A percentile compares a stretch with the other conserved stretches of the same genome.
Evolutionary conservation across 2,113 vertebrate genomes (phyloP).

Genomic region (Tor tambroides): DNA sequence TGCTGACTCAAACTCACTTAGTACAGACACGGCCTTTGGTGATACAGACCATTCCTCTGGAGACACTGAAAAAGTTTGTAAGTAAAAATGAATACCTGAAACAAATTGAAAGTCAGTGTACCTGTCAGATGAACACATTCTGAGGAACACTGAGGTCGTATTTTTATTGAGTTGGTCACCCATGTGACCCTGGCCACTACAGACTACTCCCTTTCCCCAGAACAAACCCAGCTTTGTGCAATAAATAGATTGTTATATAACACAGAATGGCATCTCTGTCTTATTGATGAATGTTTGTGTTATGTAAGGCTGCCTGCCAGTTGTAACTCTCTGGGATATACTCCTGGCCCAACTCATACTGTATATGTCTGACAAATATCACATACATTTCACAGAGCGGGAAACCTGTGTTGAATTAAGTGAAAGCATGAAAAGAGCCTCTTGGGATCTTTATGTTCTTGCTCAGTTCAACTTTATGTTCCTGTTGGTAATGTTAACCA

Average conservation of each 20-base stretch:
- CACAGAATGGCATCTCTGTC: conserved; percentile 38
- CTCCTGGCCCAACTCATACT: not conserved
- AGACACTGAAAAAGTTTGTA: not conserved
- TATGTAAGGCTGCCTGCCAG: conserved; percentile 38
- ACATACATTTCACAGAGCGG: conserved; percentile 33
- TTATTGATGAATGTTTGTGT: conserved; percentile 51
- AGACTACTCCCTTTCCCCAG: conserved; percentile 36
- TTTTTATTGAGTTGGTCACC: conserved; percentile 33
- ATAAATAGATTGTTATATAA: conserved; percentile 57
- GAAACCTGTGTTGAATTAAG: conserved; percentile 26
- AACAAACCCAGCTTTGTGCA: conserved; percentile 55
- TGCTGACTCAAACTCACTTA: not conserved
- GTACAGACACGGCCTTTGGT: not conserved
- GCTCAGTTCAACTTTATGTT: not conserved
- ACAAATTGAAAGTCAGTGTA: conserved; percentile 15
- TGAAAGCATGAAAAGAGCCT: conserved; percentile 12
- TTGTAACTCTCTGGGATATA: conserved; percentile 29
- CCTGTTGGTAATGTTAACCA: not conserved
- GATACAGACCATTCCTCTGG: not conserved
- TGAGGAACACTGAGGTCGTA: conserved; percentile 5
- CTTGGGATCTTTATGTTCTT: not conserved
- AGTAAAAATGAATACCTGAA: not conserved
- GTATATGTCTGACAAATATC: conserved; percentile 48
- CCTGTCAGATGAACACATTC: conserved; percentile 1
- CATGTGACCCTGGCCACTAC: conserved; percentile 26